Evolutionary conservation across 2,888 invertebrate genomes (phyloP).

Genomic region (Pasiphila rectangulata): DNA sequence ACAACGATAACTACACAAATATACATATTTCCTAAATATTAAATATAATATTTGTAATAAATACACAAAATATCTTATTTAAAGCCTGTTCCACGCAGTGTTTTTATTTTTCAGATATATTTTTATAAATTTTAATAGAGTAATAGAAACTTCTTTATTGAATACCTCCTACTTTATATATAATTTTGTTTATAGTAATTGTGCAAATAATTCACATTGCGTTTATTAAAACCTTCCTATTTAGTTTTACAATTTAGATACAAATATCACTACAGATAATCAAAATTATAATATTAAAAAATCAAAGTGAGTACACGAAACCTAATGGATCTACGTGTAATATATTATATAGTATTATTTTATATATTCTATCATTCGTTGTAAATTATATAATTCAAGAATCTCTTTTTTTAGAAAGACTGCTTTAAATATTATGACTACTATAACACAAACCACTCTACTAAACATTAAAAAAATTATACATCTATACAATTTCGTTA

Average conservation of each 20-base stretch:
- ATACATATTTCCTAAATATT: conserved; percentile 12
- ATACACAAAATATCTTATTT: conserved; percentile 54
- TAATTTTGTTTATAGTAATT: neutral
- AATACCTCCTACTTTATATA: neutral
- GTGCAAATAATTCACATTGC: conserved; percentile 17
- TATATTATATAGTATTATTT: too few species aligned
- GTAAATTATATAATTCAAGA: too few species aligned
- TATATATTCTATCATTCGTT: too few species aligned
- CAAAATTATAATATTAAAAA: neutral
- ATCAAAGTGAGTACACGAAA: too few species aligned
- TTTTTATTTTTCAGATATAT: conserved; percentile 9
- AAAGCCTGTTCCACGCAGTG: conserved; percentile 70
- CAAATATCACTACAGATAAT: too few species aligned
- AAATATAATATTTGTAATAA: conserved; percentile 12
- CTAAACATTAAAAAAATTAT: too few species aligned
- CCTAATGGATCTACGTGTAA: too few species aligned
- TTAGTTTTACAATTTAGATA: neutral
- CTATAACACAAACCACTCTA: too few species aligned
- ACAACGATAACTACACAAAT: conserved; percentile 6
- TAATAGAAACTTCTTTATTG: neutral
- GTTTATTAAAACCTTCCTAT: neutral
- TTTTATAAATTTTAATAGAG: conserved; percentile 2
- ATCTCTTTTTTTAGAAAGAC: too few species aligned
- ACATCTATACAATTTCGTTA: too few species aligned
- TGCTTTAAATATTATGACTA: too few species aligned